Evolutionary conservation across 2,888 invertebrate genomes (phyloP), one percentile per base, ranked within the genome.

Genomic region (Microdon myrmicae): DNA sequence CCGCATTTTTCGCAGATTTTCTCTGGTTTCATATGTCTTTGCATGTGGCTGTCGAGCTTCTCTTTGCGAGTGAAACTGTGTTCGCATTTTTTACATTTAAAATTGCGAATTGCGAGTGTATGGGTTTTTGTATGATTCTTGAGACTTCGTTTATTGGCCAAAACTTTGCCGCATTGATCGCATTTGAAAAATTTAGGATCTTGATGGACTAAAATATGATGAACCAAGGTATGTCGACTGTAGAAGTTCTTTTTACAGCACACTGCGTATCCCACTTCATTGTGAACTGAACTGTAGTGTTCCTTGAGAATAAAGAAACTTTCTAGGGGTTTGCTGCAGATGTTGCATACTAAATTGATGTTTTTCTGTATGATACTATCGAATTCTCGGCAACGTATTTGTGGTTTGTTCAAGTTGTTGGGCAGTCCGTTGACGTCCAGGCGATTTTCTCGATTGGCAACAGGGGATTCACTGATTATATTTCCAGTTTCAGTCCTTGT

Each of bases 111-210:
- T 2, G 39, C 51, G n/a, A 39, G 35, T 4, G 32, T 4, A 9
- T 69, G 44, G 1, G 60, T 44, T 28, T 67, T 68, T 26, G 68
- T 67, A 48, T 72, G 71, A 4, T 49, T 39, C 5, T 44, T 53
- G 0, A 70, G 49, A 31, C 56, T 64, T 8, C 56, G 61, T 5
- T 45, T 43, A 26, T 67, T 68, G 2, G 60, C 55, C 6, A 68
- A 60, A 28, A 67, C 59, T 41, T 56, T 61, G 3, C 61, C 67
- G 13, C 71, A 71, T 47, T 59, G 44, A 6, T 53, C 17, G 13
- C 72, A 72, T 12, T 72, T 70, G 28, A 68, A 69, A 8, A 51
- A 55, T n/a, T n/a, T n/a, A 2, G 71, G 70, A 55, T 72, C 58
- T 12, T 70, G 47, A 14, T 72, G 72, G 1, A 69, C 16, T 3